A percentile compares a stretch with the other conserved stretches of the same genome.
phyloP scores from a whole-genome alignment of 2,113 vertebrate genomes.

The Morone saxatilis region DNA sequence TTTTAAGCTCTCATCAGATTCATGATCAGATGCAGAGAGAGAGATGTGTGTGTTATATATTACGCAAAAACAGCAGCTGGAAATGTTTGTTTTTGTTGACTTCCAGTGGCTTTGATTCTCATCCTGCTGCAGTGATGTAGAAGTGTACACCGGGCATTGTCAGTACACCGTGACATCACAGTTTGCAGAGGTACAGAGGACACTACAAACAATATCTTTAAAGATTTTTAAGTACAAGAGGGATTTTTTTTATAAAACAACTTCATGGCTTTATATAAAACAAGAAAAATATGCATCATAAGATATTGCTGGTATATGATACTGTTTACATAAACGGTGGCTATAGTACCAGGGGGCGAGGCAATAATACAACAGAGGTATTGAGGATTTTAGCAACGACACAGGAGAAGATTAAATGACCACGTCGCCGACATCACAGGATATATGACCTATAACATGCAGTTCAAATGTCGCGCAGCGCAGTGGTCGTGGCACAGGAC shows the following conservation, averaged over 20 bases:
- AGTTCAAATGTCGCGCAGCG: conserved; percentile 26
- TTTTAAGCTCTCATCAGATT: too few species aligned
- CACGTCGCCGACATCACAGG: conserved; percentile 1
- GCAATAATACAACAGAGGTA: conserved; percentile 42
- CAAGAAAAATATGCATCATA: background rate
- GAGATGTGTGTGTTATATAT: too few species aligned
- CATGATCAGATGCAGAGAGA: too few species aligned
- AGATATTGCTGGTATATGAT: conserved; percentile 2
- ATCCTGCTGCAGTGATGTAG: background rate
- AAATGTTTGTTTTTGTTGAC: background rate
- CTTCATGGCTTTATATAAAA: conserved; percentile 48
- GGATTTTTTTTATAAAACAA: conserved; percentile 3
- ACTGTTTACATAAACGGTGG: conserved; percentile 24
- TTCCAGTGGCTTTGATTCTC: background rate
- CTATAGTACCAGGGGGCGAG: conserved; percentile 18
- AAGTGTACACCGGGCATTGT: background rate
- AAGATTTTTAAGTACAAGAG: background rate
- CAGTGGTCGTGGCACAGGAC: conserved; percentile 34
- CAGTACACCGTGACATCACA: background rate
- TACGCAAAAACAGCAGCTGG: background rate
- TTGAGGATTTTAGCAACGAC: conserved; percentile 1
- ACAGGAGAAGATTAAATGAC: conserved; percentile 20
- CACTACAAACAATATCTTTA: background rate
- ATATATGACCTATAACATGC: background rate
- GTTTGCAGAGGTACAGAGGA: background rate